Evolutionary conservation across 2,888 invertebrate genomes (phyloP).

Genomic region (Lathronympha strigana): DNA sequence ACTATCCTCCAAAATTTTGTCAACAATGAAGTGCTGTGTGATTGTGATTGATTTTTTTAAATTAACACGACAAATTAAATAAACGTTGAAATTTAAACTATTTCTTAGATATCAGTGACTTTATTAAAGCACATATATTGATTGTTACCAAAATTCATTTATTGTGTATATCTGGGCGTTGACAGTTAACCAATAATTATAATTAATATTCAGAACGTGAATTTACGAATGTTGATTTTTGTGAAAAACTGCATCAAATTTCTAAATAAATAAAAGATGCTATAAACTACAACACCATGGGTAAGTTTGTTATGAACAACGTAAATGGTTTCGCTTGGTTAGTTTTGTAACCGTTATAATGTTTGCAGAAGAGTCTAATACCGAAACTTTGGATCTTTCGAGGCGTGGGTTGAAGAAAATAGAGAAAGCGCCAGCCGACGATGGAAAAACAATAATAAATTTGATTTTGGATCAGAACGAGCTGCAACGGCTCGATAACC

Average conservation of each 20-base stretch:
- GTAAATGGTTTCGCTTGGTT: not conserved
- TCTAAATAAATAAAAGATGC: conserved; percentile 61
- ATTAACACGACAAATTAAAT: conserved; percentile 8
- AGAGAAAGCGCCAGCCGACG: conserved; percentile 88
- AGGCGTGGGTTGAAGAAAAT: conserved; percentile 92
- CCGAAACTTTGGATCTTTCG: conserved; percentile 89
- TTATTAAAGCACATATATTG: not conserved
- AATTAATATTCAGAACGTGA: conserved; percentile 57
- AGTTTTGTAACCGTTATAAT: conserved; percentile 34
- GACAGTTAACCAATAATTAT: conserved; percentile 46
- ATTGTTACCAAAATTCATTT: conserved; percentile 14
- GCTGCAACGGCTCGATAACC: conserved; percentile 93
- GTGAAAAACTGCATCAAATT: conserved; percentile 53
- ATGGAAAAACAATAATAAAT: conserved; percentile 87
- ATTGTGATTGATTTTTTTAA: conserved; percentile 19
- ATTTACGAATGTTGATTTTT: conserved; percentile 69
- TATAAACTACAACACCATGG: conserved; percentile 59
- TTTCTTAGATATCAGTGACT: not conserved
- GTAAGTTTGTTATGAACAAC: conserved; percentile 52
- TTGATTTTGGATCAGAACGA: conserved; percentile 94
- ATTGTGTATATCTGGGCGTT: conserved; percentile 39
- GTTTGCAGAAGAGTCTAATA: conserved; percentile 54
- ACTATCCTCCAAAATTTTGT: conserved; percentile 32
- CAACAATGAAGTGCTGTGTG: conserved; percentile 27
- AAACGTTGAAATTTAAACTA: not conserved